Evolutionary conservation across 2,888 invertebrate species (phyloP).

Genomic region (Epirrhoe tristata): DNA sequence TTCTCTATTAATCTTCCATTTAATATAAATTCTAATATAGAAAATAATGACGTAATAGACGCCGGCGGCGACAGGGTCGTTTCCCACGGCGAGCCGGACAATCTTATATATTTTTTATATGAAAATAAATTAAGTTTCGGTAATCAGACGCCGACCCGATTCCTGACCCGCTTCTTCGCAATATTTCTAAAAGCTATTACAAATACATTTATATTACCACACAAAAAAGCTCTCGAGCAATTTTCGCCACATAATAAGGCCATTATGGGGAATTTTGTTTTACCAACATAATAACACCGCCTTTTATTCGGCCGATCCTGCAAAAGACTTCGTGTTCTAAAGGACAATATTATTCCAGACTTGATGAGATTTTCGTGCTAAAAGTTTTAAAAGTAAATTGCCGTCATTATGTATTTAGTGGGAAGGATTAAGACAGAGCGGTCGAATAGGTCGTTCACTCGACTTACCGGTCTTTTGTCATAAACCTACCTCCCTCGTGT

Average conservation of each 20-base stretch:
- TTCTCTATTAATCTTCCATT: slow-evolving; percentile 82
- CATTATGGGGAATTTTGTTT: slow-evolving; percentile 85
- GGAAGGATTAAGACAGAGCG: slow-evolving; percentile 73
- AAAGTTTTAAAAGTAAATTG: slow-evolving; percentile 80
- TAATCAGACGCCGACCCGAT: slow-evolving; percentile 79
- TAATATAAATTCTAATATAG: slow-evolving; percentile 83
- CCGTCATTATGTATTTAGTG: slow-evolving; percentile 79
- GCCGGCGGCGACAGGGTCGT: slow-evolving; percentile 83
- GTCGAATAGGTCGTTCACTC: slow-evolving; percentile 67
- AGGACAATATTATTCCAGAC: slow-evolving; percentile 81
- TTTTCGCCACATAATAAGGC: slow-evolving; percentile 86
- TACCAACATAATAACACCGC: slow-evolving; percentile 85
- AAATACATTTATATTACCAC: slow-evolving; percentile 84
- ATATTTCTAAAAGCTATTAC: slow-evolving; percentile 86
- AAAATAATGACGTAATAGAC: slow-evolving; percentile 85
- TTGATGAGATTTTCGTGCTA: slow-evolving; percentile 84
- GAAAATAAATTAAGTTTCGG: slow-evolving; percentile 85
- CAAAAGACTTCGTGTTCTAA: slow-evolving; percentile 79
- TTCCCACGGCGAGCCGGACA: slow-evolving; percentile 82
- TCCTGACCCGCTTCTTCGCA: slow-evolving; percentile 81
- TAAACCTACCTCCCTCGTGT: slow-evolving; percentile 7
- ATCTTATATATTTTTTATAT: slow-evolving; percentile 74
- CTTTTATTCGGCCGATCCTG: slow-evolving; percentile 80
- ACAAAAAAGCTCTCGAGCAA: slow-evolving; percentile 84
- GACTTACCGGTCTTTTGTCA: slow-evolving; percentile 30